These are phyloP conservation scores for Hozukius guyotensis DNA, from an alignment of 2,797 vertebrate species.

Conservation along the genomic window DNA sequence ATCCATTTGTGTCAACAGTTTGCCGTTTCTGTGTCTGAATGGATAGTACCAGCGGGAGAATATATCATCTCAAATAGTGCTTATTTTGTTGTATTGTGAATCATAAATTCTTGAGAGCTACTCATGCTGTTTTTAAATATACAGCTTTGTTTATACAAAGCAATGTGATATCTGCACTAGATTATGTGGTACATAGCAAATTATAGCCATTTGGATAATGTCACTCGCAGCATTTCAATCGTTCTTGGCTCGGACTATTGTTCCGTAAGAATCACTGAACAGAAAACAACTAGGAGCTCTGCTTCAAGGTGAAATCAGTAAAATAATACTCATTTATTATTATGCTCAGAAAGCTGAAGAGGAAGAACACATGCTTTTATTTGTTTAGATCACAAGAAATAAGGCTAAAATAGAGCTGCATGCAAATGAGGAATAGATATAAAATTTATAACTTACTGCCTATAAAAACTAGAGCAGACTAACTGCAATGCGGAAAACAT, in stretches of 20 bases:
- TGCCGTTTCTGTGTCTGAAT: not conserved
- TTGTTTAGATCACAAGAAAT: not conserved
- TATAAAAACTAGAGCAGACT: not conserved
- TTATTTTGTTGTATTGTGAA: not conserved
- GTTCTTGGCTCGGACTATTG: not conserved
- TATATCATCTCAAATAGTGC: not conserved
- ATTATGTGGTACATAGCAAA: constrained; percentile 15
- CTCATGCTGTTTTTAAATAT: not conserved
- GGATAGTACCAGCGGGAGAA: not conserved
- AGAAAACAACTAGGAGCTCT: not conserved
- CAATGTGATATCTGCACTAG: not conserved
- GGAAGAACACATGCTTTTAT: not conserved
- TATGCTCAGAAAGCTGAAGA: not conserved
- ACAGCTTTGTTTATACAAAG: not conserved
- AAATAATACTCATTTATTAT: not conserved
- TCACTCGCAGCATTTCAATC: not conserved
- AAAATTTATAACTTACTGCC: not conserved
- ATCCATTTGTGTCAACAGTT: not conserved
- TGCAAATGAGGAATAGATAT: not conserved
- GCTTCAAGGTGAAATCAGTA: constrained; percentile 1
- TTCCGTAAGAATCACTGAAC: not conserved
- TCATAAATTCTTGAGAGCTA: not conserved
- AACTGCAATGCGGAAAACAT: not conserved
- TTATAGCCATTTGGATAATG: constrained; percentile 31
- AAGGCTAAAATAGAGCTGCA: not conserved